Conservation (phyloP, 53 echinoderm and acorn worm genomes). For the Arbacia lixula region DNA sequence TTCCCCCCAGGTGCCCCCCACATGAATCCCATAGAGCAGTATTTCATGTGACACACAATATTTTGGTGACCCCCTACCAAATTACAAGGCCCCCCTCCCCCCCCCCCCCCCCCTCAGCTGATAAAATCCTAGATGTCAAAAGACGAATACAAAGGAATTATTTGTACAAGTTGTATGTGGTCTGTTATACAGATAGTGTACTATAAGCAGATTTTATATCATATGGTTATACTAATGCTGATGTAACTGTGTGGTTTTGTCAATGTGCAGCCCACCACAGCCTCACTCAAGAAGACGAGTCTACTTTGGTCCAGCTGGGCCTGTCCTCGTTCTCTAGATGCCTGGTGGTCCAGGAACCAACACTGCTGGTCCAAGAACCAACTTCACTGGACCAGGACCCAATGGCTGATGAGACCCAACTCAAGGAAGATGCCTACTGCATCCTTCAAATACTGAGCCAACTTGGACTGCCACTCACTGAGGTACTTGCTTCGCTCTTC, state of each 20-base stretch:
- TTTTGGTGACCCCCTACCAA: too few relatives aligned
- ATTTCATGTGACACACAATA: too few relatives aligned
- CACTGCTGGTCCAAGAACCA: neutral
- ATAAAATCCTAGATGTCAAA: neutral
- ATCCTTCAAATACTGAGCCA: constrained; percentile 45
- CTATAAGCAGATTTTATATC: too few relatives aligned
- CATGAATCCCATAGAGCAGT: too few relatives aligned
- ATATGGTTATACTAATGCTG: too few relatives aligned
- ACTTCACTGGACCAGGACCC: neutral
- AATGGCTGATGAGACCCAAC: neutral
- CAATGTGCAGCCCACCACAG: neutral
- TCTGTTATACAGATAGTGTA: too few relatives aligned
- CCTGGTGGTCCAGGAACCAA: neutral
- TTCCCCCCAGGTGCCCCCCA: too few relatives aligned
- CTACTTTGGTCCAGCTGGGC: constrained; percentile 10
- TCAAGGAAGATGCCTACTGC: constrained; percentile 44
- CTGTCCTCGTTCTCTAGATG: constrained; percentile 1
- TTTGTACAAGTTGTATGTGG: too few relatives aligned
- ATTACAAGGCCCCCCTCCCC: too few relatives aligned
- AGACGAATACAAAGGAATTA: too few relatives aligned
- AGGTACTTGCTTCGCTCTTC: constrained; percentile 25
- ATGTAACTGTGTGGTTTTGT: too few relatives aligned
- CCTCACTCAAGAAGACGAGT: constrained; percentile 10
- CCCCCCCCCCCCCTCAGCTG: neutral
- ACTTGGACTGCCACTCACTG: constrained; percentile 31